Evolutionary conservation across 2,888 invertebrate species (phyloP).

Genomic region (Perizoma affinitatum): DNA sequence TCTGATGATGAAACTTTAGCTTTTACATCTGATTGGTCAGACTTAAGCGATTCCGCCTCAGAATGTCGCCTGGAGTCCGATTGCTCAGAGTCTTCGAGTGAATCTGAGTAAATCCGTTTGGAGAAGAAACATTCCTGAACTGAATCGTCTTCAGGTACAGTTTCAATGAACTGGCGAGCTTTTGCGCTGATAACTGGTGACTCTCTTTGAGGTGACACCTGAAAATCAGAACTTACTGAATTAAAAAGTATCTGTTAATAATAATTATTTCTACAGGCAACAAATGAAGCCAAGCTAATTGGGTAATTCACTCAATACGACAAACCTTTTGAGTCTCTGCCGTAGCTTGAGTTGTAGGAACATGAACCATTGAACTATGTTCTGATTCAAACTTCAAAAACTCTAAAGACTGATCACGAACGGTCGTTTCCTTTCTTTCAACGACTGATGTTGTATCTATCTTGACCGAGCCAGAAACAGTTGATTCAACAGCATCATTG

Average conservation of each 20-base stretch:
- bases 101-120: conserved; percentile 80
- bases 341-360: conserved; percentile 39
- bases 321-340: conserved; percentile 65
- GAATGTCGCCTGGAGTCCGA: conserved; percentile 79
- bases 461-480: conserved; percentile 45
- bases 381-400: conserved; percentile 72
- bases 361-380: conserved; percentile 63
- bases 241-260: background rate
- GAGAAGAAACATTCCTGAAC: conserved; percentile 83
- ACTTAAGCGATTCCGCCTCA: conserved; percentile 80
- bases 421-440: conserved; percentile 43
- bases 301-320: background rate
- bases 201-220: conserved; percentile 69
- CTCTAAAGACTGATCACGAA: conserved; percentile 60
- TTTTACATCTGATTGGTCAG: conserved; percentile 78
- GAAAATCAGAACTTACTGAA: conserved; percentile 30
- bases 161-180: conserved; percentile 81
- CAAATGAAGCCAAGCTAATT: too few species aligned
- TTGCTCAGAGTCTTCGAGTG: conserved; percentile 80
- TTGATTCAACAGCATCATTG: conserved; percentile 47
- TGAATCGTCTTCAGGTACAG: conserved; percentile 82
- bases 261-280: too few species aligned
- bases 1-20: conserved; percentile 79
- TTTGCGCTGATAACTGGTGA: conserved; percentile 81
- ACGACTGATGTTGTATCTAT: conserved; percentile 40